Base-by-base conservation (phyloP, 2,888 invertebrate species). In the Sussaba pulchella region DNA sequence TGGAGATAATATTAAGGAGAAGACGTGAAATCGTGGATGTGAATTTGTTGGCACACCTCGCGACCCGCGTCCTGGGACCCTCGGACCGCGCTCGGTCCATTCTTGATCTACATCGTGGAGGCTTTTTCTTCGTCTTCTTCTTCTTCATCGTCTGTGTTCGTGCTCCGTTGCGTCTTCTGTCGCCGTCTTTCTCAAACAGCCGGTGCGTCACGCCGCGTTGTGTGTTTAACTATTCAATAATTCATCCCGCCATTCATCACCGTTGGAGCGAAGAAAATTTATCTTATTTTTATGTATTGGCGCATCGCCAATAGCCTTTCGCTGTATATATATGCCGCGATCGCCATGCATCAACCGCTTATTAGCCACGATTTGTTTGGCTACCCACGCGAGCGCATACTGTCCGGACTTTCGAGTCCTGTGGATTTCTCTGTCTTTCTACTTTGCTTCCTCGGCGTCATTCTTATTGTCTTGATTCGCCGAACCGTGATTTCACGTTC, bases 171-270 rank as follows among this genome's bases (percentile, higher is more conserved):
- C 36, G 10, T 66, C 54, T 59, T 19, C 45, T 31, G 73, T 78
- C 78, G 78, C 64, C 61, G 75, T 54, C 67, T 67, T 54, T 52
- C 66, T 61, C 61, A 61, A 43, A 41, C 59, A 70, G 70, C 39
- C 57, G 70, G 72, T 47, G 47, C 63, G 69, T 76, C 81, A 77
- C 69, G 73, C 85, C 87, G 86, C 88, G n/a, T n/a, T 89, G 88
- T 88, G 88, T 89, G 87, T 89, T 89, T 89, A 88, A 89, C 89
- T 88, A 89, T 89, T 89, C 89, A 88, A 89, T 89, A 89, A 89
- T 89, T 89, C 89, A 89, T 89, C 86, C 89, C 86, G 87, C 88
- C 88, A 89, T 89, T 89, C 89, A 89, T 89, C 89, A 89, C 88
- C 85, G 85, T 86, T 87, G 87, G 85, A 87, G 87, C 87, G 88